Percentiles rank a stretch among this genome's conserved stretches.
Evolutionary conservation across 2,113 vertebrate species (phyloP).

Genomic region (Anhinga anhinga): DNA sequence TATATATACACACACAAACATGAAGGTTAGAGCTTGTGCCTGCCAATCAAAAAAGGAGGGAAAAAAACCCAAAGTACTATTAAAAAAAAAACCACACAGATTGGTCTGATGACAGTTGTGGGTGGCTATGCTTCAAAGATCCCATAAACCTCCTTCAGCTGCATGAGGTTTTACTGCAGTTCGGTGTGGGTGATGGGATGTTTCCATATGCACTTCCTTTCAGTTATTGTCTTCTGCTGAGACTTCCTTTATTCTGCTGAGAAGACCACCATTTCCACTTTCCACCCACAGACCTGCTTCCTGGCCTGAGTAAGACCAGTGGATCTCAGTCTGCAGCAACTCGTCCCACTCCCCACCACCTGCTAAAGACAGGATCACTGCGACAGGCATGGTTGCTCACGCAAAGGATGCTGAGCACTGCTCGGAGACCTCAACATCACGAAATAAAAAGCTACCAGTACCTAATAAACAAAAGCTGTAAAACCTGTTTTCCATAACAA

Average conservation of each 20-base stretch:
- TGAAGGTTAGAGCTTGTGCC: not conserved
- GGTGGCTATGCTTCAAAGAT: slow-evolving; percentile 64
- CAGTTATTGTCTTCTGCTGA: slow-evolving; percentile 47
- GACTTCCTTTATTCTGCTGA: slow-evolving; percentile 36
- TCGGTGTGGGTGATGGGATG: slow-evolving; percentile 26
- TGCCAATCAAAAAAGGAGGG: not conserved
- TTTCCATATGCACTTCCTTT: slow-evolving; percentile 70
- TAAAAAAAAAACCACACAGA: not conserved
- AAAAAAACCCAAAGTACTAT: not conserved
- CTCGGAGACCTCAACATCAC: not conserved
- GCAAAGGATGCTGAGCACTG: not conserved
- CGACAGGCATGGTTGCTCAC: not conserved
- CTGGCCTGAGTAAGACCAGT: slow-evolving; percentile 5
- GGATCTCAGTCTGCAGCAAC: not conserved
- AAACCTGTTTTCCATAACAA: not conserved
- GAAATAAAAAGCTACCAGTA: not conserved
- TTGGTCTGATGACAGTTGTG: slow-evolving; percentile 29
- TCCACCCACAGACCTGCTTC: not conserved
- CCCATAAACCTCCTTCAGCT: slow-evolving; percentile 33
- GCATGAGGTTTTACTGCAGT: slow-evolving; percentile 41
- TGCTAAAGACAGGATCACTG: not conserved
- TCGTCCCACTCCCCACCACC: not conserved
- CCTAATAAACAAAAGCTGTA: not conserved
- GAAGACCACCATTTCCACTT: slow-evolving; percentile 3
- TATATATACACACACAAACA: not conserved